Evolutionary conservation across 2,888 invertebrate species (phyloP), one percentile per base, ranked within the genome.

Genomic region (Pandemis corylana): DNA sequence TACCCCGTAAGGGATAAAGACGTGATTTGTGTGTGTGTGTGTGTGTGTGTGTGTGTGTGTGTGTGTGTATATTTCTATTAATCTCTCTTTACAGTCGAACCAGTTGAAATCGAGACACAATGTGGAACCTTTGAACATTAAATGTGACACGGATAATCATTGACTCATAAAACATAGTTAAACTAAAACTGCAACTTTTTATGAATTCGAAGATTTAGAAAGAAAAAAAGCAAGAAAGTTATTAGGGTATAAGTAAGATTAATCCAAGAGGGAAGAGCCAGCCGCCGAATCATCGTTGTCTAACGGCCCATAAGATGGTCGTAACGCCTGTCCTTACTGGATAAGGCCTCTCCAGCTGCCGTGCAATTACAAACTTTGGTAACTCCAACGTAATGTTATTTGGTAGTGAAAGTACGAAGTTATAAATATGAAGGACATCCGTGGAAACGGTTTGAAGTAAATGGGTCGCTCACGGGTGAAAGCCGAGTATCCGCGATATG

Each of bases 321-420:
- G 59, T 59, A 59, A 59, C 15, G 15, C 20, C 9, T 12, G 15
- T 28, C 28, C 59, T 59, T 59, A 59, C 59, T 10, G 28, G 59
- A 12, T 59, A 59, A 28, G 59, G 28, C 59, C 59, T 59, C 28
- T 15, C n/a, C 53, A 10, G 59, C 59, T 59, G 20, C 59, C 59
- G 12, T 12, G 28, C 28, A 28, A 12, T 28, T 28, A 28, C 59
- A 28, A 59, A 59, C 28, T 59, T 28, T 59, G 28, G 28, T 20
- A 10, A 59, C 28, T 28, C 28, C 20, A 20, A 59, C 53, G 15
- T 15, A 9, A 59, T 20, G 28, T 59, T 10, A 20, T 59, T 59
- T 59, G 28, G 10, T 20, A 44, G n/a, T 51, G 13, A 51, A 51
- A 51, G 49, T 51, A 51, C 13, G 0, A 13, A 13, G 10, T 49